Evolutionary conservation across 2,888 invertebrate species (phyloP).

Genomic region (Cordilura impudica): DNA sequence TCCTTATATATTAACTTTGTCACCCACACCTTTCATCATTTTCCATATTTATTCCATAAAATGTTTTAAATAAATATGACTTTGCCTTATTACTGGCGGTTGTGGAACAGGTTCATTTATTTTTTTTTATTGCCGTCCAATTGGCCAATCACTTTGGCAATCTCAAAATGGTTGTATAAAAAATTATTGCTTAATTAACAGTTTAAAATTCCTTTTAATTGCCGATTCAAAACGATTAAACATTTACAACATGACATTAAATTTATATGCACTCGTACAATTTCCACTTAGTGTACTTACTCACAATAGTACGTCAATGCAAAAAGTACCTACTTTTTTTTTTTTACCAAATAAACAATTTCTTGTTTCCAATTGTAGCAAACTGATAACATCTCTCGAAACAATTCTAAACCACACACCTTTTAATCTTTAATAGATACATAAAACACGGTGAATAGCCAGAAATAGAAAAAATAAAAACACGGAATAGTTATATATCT

Average conservation of each 20-base stretch:
- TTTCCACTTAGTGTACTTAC: conserved; percentile 37
- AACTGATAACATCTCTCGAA: conserved; percentile 59
- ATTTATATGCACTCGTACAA: conserved; percentile 53
- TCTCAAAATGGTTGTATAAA: conserved; percentile 19
- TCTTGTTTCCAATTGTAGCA: conserved; percentile 50
- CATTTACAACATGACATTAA: conserved; percentile 60
- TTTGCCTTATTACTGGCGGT: not conserved
- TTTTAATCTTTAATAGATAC: conserved; percentile 62
- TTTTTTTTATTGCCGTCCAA: conserved; percentile 4
- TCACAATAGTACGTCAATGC: conserved; percentile 29
- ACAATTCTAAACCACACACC: conserved; percentile 63
- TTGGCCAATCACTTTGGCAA: conserved; percentile 32
- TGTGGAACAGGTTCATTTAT: conserved; percentile 56
- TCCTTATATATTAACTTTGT: too few relatives aligned
- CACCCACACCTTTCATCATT: too few relatives aligned
- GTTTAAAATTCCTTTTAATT: conserved; percentile 63
- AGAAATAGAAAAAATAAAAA: conserved; percentile 28
- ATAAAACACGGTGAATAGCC: conserved; percentile 48
- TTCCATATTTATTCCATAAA: too few relatives aligned
- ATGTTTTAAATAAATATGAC: not conserved
- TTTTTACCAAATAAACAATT: conserved; percentile 29
- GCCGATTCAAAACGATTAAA: conserved; percentile 57
- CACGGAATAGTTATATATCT: conserved; percentile 47
- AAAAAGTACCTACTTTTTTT: conserved; percentile 4
- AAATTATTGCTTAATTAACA: conserved; percentile 63